Conservation (phyloP, 1,140 invertebrate species). For the Cyclina sinensis region DNA sequence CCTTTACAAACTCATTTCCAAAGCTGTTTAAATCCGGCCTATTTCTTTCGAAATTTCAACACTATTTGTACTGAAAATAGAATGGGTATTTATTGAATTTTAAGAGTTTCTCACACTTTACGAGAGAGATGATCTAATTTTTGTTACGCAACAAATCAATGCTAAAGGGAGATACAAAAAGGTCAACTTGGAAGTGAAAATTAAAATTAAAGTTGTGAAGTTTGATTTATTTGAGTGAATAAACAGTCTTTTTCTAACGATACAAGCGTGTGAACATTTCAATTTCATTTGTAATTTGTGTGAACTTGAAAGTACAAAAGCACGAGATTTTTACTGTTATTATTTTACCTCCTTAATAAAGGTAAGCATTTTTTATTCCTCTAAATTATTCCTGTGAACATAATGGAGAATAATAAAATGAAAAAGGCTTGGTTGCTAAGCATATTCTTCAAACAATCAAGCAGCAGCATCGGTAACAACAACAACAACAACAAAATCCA, state of each 20-base stretch:
- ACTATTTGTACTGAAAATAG: slow-evolving; percentile 3
- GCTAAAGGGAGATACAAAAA: slow-evolving; percentile 2
- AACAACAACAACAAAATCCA: too few relatives aligned
- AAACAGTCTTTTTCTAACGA: not conserved
- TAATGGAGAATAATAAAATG: too few relatives aligned
- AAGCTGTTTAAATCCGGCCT: not conserved
- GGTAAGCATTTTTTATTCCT: too few relatives aligned
- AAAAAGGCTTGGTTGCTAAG: too few relatives aligned
- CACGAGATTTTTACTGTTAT: too few relatives aligned
- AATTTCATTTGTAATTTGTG: too few relatives aligned
- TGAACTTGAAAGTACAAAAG: too few relatives aligned
- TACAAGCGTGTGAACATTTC: not conserved
- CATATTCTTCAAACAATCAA: too few relatives aligned
- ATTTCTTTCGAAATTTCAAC: not conserved
- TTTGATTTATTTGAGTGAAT: not conserved
- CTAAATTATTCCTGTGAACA: too few relatives aligned
- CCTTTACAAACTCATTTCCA: slow-evolving; percentile 23
- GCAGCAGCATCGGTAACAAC: too few relatives aligned
- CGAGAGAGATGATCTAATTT: not conserved
- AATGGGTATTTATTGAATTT: slow-evolving; percentile 16
- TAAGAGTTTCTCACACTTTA: slow-evolving; percentile 16
- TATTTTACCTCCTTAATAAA: too few relatives aligned
- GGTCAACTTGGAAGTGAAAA: not conserved
- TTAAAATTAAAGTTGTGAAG: not conserved
- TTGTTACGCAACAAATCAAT: slow-evolving; percentile 22